phyloP scores from a whole-genome alignment of 53 echinoderm and acorn worm genomes.

The Echinometra lucunter region DNA sequence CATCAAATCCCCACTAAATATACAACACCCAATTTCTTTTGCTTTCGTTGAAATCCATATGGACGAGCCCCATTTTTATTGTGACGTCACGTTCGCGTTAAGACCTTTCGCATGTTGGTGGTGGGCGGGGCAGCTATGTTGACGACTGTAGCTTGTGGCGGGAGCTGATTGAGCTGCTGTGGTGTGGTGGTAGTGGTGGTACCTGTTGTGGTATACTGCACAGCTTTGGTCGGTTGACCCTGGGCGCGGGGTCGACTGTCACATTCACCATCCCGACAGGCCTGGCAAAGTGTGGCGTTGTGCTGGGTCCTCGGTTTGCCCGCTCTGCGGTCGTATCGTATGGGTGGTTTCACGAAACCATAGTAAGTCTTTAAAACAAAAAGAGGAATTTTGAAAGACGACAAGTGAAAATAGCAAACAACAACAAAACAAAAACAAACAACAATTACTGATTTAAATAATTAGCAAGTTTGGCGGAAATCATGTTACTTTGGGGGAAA shows the following conservation, averaged over 20 bases:
- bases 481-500: too few species aligned
- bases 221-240: conserved; percentile 14
- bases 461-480: too few species aligned
- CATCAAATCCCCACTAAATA: background rate
- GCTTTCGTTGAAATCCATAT: background rate
- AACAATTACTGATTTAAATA: too few species aligned
- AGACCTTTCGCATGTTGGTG: conserved; percentile 26
- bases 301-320: conserved; percentile 96
- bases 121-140: conserved; percentile 5
- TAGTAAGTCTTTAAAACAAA: conserved; percentile 86
- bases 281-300: conserved; percentile 94
- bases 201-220: background rate
- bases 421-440: too few species aligned
- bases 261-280: conserved; percentile 96
- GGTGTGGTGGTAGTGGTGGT: conserved; percentile 19
- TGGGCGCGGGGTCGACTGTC: conserved; percentile 79
- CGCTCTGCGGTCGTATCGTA: conserved; percentile 91
- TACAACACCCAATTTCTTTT: background rate
- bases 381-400: background rate
- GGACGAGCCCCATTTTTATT: background rate
- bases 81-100: conserved; percentile 58
- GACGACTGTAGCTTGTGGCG: conserved; percentile 18
- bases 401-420: background rate
- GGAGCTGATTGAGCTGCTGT: background rate
- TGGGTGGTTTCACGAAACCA: conserved; percentile 88